Conservation (phyloP, 2,888 invertebrate species). For the Heteropelma amictum region DNA sequence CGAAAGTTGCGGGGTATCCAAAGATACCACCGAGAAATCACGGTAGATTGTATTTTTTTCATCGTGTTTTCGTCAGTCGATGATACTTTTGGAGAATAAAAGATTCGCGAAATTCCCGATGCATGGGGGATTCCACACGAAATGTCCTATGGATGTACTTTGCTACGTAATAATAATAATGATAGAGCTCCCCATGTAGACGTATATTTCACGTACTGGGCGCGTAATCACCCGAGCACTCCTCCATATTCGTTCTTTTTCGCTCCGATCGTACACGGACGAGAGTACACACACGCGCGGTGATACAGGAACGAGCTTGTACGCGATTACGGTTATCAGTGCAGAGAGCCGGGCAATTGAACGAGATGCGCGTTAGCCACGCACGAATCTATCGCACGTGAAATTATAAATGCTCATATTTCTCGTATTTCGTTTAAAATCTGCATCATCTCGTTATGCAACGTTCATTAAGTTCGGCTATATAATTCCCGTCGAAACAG, state of each 20-base stretch:
- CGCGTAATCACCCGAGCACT: constrained; percentile 52
- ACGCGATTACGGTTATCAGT: constrained; percentile 69
- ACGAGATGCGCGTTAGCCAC: constrained; percentile 69
- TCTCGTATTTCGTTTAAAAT: neutral
- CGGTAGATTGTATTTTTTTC: too few relatives aligned
- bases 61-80: too few relatives aligned
- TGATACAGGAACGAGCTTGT: constrained; percentile 31
- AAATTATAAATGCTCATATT: neutral
- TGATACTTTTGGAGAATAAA: too few relatives aligned
- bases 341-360: constrained; percentile 63
- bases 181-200: neutral
- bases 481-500: too few relatives aligned
- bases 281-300: constrained; percentile 6
- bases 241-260: constrained; percentile 17
- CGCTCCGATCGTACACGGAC: neutral
- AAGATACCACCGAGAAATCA: too few relatives aligned
- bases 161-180: neutral
- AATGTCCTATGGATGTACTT: too few relatives aligned
- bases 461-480: too few relatives aligned
- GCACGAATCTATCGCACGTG: constrained; percentile 64
- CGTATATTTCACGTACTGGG: constrained; percentile 28
- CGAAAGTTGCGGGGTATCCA: too few relatives aligned
- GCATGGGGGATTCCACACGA: too few relatives aligned
- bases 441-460: neutral
- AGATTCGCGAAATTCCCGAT: too few relatives aligned